Evolutionary conservation across 1,140 invertebrate genomes (phyloP).

Genomic region (Drosophila willistoni): DNA sequence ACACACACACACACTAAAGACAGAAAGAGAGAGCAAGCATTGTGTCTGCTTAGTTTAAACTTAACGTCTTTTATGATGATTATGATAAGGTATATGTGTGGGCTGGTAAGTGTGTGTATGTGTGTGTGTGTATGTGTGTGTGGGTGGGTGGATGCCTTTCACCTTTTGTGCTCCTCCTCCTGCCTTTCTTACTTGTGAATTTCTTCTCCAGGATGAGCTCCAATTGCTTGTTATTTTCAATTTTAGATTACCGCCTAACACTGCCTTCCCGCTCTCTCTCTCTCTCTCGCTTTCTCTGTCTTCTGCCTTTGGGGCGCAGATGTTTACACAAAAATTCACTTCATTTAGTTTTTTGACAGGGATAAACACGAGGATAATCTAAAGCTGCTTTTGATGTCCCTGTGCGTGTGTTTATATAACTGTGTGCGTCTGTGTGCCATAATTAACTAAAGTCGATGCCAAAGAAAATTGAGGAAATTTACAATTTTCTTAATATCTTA

Average conservation of each 20-base stretch:
- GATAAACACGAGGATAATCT: slow-evolving; percentile 28
- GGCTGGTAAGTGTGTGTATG: slow-evolving; percentile 14
- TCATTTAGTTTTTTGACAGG: slow-evolving; percentile 71
- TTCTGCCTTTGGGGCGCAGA: slow-evolving; percentile 42
- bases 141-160: background rate
- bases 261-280: no score
- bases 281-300: no score
- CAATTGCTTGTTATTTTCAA: slow-evolving; percentile 59
- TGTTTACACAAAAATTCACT: slow-evolving; percentile 76
- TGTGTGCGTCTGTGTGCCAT: slow-evolving; percentile 43
- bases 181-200: slow-evolving; percentile 41
- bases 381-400: slow-evolving; percentile 60
- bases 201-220: slow-evolving; percentile 30
- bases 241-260: slow-evolving; percentile 51
- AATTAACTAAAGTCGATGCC: slow-evolving; percentile 57
- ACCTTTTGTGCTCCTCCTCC: background rate
- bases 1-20: background rate
- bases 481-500: slow-evolving; percentile 32
- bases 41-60: slow-evolving; percentile 74
- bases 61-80: slow-evolving; percentile 75
- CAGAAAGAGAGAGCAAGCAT: background rate
- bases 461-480: slow-evolving; percentile 49
- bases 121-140: slow-evolving; percentile 8
- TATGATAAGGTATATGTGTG: slow-evolving; percentile 63
- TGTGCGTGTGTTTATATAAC: background rate